phyloP scores from a whole-genome alignment of 1,140 invertebrate species.

The Drosophila ambigua region DNA sequence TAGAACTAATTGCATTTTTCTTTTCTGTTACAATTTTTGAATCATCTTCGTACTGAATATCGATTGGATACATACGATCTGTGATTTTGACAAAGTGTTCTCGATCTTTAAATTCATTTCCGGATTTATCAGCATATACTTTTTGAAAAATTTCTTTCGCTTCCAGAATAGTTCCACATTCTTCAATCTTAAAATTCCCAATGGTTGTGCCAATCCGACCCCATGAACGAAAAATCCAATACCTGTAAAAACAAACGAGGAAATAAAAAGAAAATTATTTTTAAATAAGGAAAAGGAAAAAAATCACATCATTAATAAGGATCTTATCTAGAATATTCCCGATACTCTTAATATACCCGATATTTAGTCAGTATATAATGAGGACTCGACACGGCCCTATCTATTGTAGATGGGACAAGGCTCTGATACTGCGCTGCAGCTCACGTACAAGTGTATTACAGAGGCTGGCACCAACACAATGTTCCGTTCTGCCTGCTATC shows the following conservation, averaged over 20 bases:
- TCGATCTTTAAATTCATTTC: slow-evolving; percentile 90
- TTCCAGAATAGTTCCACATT: slow-evolving; percentile 84
- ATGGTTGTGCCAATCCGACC: slow-evolving; percentile 97
- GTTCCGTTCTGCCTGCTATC: too few relatives aligned
- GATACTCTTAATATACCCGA: too few relatives aligned
- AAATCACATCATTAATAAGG: too few relatives aligned
- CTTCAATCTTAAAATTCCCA: slow-evolving; percentile 91
- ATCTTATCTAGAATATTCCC: too few relatives aligned
- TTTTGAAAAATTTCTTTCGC: slow-evolving; percentile 88
- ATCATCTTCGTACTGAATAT: slow-evolving; percentile 92
- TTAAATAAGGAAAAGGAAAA: too few relatives aligned
- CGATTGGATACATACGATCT: slow-evolving; percentile 93
- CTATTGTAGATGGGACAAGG: too few relatives aligned
- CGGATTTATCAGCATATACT: slow-evolving; percentile 93
- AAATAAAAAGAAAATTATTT: slow-evolving; percentile 26
- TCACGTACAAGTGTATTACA: too few relatives aligned
- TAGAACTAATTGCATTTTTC: slow-evolving; percentile 85
- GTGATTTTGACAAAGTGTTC: slow-evolving; percentile 91
- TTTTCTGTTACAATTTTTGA: slow-evolving; percentile 7
- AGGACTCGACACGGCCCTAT: too few relatives aligned
- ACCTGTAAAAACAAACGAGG: slow-evolving; percentile 84
- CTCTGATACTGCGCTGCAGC: too few relatives aligned
- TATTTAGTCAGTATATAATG: too few relatives aligned
- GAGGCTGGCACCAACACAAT: too few relatives aligned
- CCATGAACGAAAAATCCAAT: slow-evolving; percentile 95